Percentiles rank a stretch among this genome's conserved stretches.
These are phyloP conservation scores for Silurus lanzhouensis DNA, from an alignment of 2,797 vertebrate genomes.

Conservation along the genomic window DNA sequence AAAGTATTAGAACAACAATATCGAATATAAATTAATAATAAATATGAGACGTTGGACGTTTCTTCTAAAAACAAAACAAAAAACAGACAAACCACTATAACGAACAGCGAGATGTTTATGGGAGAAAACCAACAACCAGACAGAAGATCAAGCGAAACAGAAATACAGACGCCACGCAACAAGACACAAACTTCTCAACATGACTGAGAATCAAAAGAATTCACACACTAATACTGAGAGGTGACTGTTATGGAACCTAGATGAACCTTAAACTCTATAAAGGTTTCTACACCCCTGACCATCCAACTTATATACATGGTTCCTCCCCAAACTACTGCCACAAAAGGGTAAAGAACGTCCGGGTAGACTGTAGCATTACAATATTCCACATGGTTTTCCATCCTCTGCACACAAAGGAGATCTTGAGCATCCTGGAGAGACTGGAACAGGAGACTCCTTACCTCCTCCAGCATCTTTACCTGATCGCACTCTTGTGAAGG, in stretches of 20 bases:
- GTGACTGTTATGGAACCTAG: neutral
- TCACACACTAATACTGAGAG: neutral
- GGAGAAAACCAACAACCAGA: no score
- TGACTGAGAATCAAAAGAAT: neutral
- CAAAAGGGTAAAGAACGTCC: neutral
- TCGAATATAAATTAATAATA: conserved; percentile 71
- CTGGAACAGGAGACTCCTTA: no score
- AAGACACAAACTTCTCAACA: neutral
- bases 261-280: neutral
- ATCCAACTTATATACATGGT: neutral
- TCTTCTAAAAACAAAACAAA: no score
- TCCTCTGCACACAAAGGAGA: no score
- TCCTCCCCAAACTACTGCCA: neutral
- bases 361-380: neutral
- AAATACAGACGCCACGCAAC: neutral
- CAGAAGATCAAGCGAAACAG: neutral
- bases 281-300: neutral
- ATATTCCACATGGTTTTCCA: neutral
- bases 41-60: no score
- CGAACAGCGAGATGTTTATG: no score
- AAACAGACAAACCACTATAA: no score
- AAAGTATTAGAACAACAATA: conserved; percentile 71
- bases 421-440: no score
- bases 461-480: no score
- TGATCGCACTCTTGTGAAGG: no score